Conservation (phyloP, 1,140 invertebrate genomes). For the Harlomillsia oculata region DNA sequence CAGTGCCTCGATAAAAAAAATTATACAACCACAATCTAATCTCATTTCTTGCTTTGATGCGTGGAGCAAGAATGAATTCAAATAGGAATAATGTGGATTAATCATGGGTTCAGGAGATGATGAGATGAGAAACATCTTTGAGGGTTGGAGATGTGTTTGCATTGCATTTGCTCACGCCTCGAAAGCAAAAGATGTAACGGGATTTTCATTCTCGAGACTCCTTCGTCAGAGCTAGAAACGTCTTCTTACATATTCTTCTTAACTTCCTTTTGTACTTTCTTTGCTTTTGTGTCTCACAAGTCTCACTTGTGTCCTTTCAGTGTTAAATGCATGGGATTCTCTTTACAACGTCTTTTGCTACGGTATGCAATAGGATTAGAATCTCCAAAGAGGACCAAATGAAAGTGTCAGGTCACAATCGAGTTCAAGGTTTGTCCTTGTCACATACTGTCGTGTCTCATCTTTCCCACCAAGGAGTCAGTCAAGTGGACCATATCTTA, state of each 20-base stretch:
- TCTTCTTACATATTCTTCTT: not conserved
- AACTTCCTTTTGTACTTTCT: not conserved
- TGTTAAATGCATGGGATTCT: not conserved
- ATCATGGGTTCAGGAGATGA: not conserved
- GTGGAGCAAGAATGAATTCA: not conserved
- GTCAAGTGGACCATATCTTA: slow-evolving; percentile 1
- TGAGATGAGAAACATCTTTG: not conserved
- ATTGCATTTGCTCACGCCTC: too few species aligned
- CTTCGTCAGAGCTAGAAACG: not conserved
- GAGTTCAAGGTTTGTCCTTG: slow-evolving; percentile 14
- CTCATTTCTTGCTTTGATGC: not conserved
- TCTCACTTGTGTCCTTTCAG: not conserved
- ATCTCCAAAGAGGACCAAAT: slow-evolving; percentile 2
- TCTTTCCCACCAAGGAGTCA: too few species aligned
- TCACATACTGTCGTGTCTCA: too few species aligned
- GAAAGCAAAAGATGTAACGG: too few species aligned
- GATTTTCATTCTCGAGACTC: not conserved
- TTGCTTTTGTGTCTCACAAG: not conserved
- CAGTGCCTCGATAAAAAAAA: too few species aligned
- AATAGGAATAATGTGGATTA: not conserved
- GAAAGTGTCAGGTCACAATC: slow-evolving; percentile 12
- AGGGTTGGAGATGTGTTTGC: not conserved
- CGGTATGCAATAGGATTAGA: too few species aligned
- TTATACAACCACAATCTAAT: not conserved
- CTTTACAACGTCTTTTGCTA: too few species aligned